These are phyloP conservation scores for Leucoraja ocellata DNA, from an alignment of 2,797 vertebrate genomes.

Conservation along the genomic window DNA sequence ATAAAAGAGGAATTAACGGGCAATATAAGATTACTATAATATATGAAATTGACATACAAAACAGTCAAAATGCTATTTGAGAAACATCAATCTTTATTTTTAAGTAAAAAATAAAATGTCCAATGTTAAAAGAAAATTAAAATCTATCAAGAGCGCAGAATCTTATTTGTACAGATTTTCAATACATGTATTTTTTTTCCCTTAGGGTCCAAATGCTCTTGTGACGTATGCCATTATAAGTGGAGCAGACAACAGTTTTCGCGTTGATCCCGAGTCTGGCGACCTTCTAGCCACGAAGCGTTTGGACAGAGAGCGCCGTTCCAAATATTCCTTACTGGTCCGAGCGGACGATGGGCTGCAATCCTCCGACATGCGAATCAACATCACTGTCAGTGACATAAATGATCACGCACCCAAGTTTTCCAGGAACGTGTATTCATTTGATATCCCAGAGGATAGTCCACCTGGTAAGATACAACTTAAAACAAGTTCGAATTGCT, in stretches of 20 bases:
- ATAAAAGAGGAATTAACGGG: background rate
- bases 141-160: background rate
- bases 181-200: constrained; percentile 27
- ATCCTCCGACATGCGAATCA: constrained; percentile 86
- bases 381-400: constrained; percentile 87
- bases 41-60: background rate
- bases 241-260: constrained; percentile 89
- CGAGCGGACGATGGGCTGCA: constrained; percentile 89
- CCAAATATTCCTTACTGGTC: constrained; percentile 86
- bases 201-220: constrained; percentile 85
- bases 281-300: constrained; percentile 84
- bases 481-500: background rate
- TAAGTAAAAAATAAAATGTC: background rate
- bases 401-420: constrained; percentile 90
- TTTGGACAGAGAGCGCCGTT: constrained; percentile 83
- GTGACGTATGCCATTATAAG: constrained; percentile 95
- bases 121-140: background rate
- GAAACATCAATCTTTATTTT: background rate
- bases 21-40: background rate
- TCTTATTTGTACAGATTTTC: constrained; percentile 41
- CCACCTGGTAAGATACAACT: constrained; percentile 64
- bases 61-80: background rate
- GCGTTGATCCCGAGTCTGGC: constrained; percentile 86
- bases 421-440: constrained; percentile 80
- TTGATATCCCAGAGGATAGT: constrained; percentile 83